Evolutionary conservation across 2,888 invertebrate genomes (phyloP), one percentile per base, ranked within the genome.

Genomic region (Heliconius ismenius): DNA sequence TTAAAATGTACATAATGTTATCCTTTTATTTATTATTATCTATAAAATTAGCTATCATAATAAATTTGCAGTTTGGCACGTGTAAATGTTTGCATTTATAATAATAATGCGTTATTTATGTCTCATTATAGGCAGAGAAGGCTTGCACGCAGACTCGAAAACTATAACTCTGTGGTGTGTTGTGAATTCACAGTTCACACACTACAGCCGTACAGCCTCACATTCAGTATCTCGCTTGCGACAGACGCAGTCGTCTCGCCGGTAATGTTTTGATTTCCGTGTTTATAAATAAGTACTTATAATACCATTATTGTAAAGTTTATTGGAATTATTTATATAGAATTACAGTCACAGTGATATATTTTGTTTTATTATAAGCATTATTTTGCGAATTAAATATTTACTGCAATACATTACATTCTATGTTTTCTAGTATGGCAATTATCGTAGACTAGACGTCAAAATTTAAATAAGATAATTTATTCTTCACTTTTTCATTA

Each of bases 171-270:
- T 67, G 76, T 39, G 74, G 32, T 74, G 58, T 39, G 67, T 58
- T 74, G 58, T 74, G 74, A 76, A 73, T 62, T 60, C 58, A 70
- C 58, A 65, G 58, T 79, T 74, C 77, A 76, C 75, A 69, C 74
- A 73, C 70, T 64, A 74, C 76, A 78, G 60, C 69, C 68, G 68
- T 64, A 74, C 76, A 78, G 60, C 69, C 68, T 88, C 82, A 83
- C 85, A 87, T 84, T 86, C 85, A 83, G 83, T 80, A 85, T 84
- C 84, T 86, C 84, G 80, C 81, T 81, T 78, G 84, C 81, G 76
- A 81, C 43, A 79, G 77, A 86, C 83, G 80, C 86, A 86, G 89
- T 86, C 87, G 88, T 83, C 83, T 85, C 78, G 76, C 73, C 62
- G 72, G 73, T 72, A 63, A 58, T 49, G 32, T 76, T 76, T 62